phyloP scores from a whole-genome alignment of 2,888 invertebrate species.

The Callosobruchus maculatus region DNA sequence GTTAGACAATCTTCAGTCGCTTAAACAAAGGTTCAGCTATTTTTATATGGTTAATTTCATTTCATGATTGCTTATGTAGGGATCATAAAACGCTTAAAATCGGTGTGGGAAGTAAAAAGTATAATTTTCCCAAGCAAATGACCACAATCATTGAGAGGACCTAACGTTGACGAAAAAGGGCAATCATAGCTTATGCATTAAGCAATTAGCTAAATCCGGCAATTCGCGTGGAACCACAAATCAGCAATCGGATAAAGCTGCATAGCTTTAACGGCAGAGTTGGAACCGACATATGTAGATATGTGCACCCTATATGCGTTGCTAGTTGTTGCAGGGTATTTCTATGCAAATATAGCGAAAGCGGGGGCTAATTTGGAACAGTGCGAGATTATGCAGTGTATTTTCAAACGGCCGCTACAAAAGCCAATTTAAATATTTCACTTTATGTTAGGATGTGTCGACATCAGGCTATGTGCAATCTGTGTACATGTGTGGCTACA shows the following conservation, averaged over 20 bases:
- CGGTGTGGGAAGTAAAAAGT: no score
- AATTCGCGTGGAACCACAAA: background rate
- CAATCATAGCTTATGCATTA: background rate
- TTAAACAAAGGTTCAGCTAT: no score
- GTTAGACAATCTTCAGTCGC: no score
- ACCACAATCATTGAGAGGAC: no score
- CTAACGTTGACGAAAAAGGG: no score
- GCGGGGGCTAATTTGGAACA: background rate
- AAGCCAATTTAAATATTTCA: background rate
- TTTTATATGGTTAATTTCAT: no score
- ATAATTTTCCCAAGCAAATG: no score
- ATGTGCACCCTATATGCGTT: background rate
- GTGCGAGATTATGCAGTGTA: background rate
- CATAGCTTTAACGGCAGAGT: background rate
- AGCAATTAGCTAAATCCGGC: background rate
- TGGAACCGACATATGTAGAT: background rate
- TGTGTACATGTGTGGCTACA: background rate
- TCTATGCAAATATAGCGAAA: background rate
- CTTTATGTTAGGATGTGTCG: background rate
- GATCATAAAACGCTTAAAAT: no score
- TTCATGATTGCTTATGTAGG: no score
- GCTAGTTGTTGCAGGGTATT: background rate
- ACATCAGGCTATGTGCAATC: background rate
- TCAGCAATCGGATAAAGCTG: background rate
- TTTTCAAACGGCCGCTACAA: background rate